Evolutionary conservation across 2,888 invertebrate genomes (phyloP), one percentile per base, ranked within the genome.

Genomic region (Dinocampus coccinellae): DNA sequence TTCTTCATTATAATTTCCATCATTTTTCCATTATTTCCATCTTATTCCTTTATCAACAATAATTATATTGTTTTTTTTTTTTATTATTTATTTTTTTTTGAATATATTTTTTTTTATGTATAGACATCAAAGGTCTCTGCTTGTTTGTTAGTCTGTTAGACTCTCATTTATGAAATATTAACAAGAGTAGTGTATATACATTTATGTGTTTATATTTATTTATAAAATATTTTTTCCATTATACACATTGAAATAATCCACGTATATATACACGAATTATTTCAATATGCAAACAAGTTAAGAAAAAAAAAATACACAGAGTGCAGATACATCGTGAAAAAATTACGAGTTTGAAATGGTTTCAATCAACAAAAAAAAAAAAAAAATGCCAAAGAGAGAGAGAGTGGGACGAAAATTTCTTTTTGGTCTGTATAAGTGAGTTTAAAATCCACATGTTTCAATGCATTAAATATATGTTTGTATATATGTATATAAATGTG

Each of bases 231-330:
- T 36, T 55, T 24, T 42, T 29, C 64, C 65, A 36, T 62, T 58
- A 67, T 63, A 47, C 47, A 47, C 47, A 47, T 16, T 7, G 22
- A 39, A 33, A 60, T n/a, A 39, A 67, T 36, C 53, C 33, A 68
- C 75, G 52, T 24, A 57, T 63, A 69, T 29, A 74, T 69, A 70
- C 29, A 74, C 72, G 53, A 62, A 71, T 73, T 68, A 66, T 62
- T 62, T 47, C 13, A 20, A 53, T 22, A 65, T 36, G 52, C 34
- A 53, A 55, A 42, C 36, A 36, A 58, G 16, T 13, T 33, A 9
- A 57, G 20, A 4, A 42, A 24, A n/a, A 0, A 11, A 1, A n/a
- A 11, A 29, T 20, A 16, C 16, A 16, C 16, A 65, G 26, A 11
- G 42, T 20, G 47, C 16, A 16, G 47, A 65, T 53, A 16, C 20